Percentiles rank a stretch among this genome's conserved stretches.
These are phyloP conservation scores for Lepus timidus DNA, from an alignment of 2,113 vertebrate species.

Conservation along the genomic window DNA sequence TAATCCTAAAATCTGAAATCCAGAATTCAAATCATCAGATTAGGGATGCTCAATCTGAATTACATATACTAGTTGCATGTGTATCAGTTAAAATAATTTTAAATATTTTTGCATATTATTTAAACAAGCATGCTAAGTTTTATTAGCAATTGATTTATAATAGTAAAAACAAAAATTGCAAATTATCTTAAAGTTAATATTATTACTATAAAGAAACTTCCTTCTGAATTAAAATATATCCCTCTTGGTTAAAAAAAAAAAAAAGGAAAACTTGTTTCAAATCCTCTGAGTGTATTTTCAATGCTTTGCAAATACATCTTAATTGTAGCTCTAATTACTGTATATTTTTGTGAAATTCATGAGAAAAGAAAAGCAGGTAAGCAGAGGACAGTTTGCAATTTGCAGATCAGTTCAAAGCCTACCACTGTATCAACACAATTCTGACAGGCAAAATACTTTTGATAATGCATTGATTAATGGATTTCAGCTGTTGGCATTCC, in stretches of 20 bases:
- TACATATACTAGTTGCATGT: not conserved
- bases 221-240: not conserved
- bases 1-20: not conserved
- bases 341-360: not conserved
- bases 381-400: not conserved
- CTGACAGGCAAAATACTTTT: slow-evolving; percentile 3
- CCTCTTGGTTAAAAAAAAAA: not conserved
- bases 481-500: not conserved
- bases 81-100: not conserved
- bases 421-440: not conserved
- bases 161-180: not conserved
- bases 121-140: not conserved
- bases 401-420: not conserved
- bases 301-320: not conserved
- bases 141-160: not conserved
- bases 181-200: not conserved
- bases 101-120: not conserved
- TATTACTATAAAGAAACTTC: not conserved
- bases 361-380: not conserved
- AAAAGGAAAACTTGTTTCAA: not conserved
- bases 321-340: not conserved
- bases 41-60: not conserved
- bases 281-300: not conserved
- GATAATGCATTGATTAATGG: slow-evolving; percentile 15
- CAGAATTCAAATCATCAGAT: not conserved